phyloP scores from a whole-genome alignment of 2,888 invertebrate genomes.

The Lepidonotus clava region DNA sequence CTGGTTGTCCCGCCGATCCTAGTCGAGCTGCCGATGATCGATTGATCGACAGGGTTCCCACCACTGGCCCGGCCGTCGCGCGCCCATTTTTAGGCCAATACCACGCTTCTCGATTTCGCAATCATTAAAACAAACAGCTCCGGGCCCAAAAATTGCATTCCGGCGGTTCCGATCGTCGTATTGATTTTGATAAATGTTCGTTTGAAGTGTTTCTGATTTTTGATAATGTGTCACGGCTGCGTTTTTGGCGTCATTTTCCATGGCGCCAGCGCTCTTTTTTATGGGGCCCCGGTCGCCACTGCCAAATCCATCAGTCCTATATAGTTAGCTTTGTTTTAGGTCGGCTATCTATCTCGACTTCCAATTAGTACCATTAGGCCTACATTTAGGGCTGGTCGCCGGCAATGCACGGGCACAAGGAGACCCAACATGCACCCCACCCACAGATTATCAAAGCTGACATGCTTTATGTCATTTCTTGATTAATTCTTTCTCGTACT shows the following conservation, averaged over 20 bases:
- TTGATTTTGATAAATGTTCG: slow-evolving; percentile 43
- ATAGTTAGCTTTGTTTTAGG: slow-evolving; percentile 36
- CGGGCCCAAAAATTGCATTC: slow-evolving; percentile 15
- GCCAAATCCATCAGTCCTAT: slow-evolving; percentile 8
- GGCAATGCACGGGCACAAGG: too few species aligned
- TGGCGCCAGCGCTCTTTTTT: not conserved
- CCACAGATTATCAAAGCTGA: too few species aligned
- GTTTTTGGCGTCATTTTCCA: not conserved
- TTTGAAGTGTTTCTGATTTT: slow-evolving; percentile 42
- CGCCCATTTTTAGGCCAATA: not conserved
- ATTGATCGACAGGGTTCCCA: slow-evolving; percentile 26
- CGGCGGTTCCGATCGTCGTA: slow-evolving; percentile 6
- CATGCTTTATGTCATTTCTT: too few species aligned
- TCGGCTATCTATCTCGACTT: not conserved
- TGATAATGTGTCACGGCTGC: slow-evolving; percentile 2
- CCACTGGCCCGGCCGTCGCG: not conserved
- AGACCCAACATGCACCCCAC: too few species aligned
- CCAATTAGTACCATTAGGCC: not conserved
- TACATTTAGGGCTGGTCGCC: too few species aligned
- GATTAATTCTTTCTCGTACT: too few species aligned
- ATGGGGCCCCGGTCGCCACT: not conserved
- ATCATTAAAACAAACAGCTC: slow-evolving; percentile 45
- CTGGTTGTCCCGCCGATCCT: slow-evolving; percentile 18
- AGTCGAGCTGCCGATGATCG: slow-evolving; percentile 42
- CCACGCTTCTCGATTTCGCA: slow-evolving; percentile 44